These are phyloP conservation scores for Takifugu flavidus DNA, from an alignment of 2,113 vertebrate species.

Conservation along the genomic window DNA sequence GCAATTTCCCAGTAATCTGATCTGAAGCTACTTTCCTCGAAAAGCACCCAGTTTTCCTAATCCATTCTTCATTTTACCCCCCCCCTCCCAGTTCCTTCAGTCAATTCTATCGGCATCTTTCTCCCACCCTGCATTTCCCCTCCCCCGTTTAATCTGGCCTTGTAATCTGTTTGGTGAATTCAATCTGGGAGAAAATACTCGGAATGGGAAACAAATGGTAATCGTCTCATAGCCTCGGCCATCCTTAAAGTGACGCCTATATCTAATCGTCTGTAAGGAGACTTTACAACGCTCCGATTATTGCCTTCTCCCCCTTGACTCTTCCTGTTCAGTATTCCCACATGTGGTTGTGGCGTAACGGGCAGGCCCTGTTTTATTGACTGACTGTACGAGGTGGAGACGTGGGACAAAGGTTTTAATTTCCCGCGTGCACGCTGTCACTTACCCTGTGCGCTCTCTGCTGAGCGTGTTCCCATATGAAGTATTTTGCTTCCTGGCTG, in stretches of 20 bases:
- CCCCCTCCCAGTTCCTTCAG: not conserved
- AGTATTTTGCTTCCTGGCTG: constrained; percentile 66
- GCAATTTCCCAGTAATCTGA: constrained; percentile 33
- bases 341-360: constrained; percentile 12
- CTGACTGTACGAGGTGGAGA: constrained; percentile 43
- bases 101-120: constrained; percentile 36
- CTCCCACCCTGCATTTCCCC: constrained; percentile 9
- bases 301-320: not conserved
- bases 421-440: constrained; percentile 33
- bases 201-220: constrained; percentile 39
- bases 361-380: constrained; percentile 46
- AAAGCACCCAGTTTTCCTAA: constrained; percentile 49
- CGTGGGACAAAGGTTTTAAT: constrained; percentile 57
- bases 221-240: constrained; percentile 42
- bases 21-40: constrained; percentile 26
- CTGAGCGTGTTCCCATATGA: constrained; percentile 41
- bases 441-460: constrained; percentile 42
- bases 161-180: constrained; percentile 66
- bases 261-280: constrained; percentile 20
- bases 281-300: constrained; percentile 1
- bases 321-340: constrained; percentile 17
- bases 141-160: constrained; percentile 46
- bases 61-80: constrained; percentile 24
- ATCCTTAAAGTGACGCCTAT: constrained; percentile 19
- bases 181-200: constrained; percentile 48